Evolutionary conservation across 2,113 vertebrate species (phyloP).

Genomic region (Arenaria interpres): DNA sequence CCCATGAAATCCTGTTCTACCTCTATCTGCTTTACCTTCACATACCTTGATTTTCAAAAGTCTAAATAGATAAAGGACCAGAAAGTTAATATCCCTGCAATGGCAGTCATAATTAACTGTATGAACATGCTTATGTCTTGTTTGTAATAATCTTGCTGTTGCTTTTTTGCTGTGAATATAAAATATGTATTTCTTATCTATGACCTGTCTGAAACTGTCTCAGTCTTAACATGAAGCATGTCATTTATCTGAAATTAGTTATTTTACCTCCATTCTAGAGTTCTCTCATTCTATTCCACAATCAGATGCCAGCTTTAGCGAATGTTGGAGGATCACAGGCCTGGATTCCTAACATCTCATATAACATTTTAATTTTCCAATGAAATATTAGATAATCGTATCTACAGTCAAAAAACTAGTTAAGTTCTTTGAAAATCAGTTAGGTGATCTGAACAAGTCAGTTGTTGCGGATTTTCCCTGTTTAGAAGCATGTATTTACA

Average conservation of each 20-base stretch:
- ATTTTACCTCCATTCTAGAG: background rate
- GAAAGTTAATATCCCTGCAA: background rate
- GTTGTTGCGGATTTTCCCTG: background rate
- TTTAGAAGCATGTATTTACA: background rate
- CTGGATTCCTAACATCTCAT: background rate
- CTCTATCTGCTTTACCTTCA: background rate
- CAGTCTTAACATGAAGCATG: background rate
- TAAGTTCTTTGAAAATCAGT: background rate
- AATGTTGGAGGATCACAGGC: background rate
- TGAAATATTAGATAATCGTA: background rate
- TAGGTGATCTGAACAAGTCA: background rate
- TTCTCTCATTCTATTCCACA: background rate
- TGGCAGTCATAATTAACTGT: background rate
- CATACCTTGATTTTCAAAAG: background rate
- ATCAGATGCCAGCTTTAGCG: background rate
- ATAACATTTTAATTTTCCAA: background rate
- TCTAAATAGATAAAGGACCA: background rate
- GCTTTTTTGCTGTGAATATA: background rate
- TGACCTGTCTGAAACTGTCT: background rate
- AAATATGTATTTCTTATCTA: background rate
- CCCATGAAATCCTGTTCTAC: background rate
- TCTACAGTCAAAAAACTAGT: background rate
- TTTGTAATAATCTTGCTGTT: background rate
- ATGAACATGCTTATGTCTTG: background rate
- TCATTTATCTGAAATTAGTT: background rate